Base-by-base conservation (phyloP, 2,888 invertebrate genomes). In the Steinernema hermaphroditum region DNA sequence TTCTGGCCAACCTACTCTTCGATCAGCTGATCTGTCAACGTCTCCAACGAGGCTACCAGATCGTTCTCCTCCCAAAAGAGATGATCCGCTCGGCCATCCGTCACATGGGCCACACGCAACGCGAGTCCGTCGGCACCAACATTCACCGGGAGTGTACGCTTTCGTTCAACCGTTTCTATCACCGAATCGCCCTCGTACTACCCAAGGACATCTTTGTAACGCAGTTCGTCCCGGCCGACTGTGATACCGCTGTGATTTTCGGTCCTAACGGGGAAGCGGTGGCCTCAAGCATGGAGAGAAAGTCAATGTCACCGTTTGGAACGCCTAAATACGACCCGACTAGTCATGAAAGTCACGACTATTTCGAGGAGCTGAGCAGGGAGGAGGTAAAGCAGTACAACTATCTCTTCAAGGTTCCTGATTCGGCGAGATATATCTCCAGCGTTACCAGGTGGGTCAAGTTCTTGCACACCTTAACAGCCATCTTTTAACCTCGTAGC, bases 21-120 rank as follows among this genome's bases (percentile, higher is more conserved):
- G 82, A 86, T 34, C 97, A 98, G 88, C 90, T 98, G 77, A 93
- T 98, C n/a, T 95, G 94, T 0, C 97, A 97, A 87, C 90, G 98
- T 80, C 89, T 98, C 79, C 93, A 96, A 8, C 91, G 87, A 72
- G 88, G 87, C n/a, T 88, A 86, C 77, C 88, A 88, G 75, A 84
- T 87, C 57, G 84, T 87, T 49, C 70, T 86, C 14, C 72, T 85
- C 37, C 80, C 76, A 29, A 80, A 77, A 68, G 77, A 80, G 8
- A 74, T 80, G 72, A 75, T 84, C 32, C 80, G 80, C 29, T 72
- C 82, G 2, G 78, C 78, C 72, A 93, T 94, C 14, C 81, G 70
- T 72, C 72, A 62, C 19, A 32, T 54, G 34, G 34, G 34, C 9
- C 29, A 62, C 34, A 62, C 27, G 2, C 57, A 57, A 29, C 32